phyloP scores from a whole-genome alignment of 2,797 vertebrate genomes.

The Squalus acanthias region DNA sequence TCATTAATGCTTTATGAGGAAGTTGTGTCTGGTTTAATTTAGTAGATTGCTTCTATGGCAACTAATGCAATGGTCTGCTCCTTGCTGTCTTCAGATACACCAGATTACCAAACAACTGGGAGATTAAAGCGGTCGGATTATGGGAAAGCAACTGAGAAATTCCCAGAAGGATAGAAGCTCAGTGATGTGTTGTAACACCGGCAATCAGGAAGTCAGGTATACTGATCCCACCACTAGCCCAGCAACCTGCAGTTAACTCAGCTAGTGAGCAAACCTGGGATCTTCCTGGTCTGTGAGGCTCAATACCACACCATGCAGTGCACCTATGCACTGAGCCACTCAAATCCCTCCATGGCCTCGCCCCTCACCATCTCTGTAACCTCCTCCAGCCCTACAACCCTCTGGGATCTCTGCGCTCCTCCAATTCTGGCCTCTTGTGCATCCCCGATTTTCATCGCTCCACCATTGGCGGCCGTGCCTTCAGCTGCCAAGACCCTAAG shows the following conservation, averaged over 20 bases:
- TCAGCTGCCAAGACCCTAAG: not conserved
- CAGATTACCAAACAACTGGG: too few relatives aligned
- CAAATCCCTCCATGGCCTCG: not conserved
- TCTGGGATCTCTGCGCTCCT: not conserved
- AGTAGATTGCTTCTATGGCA: not conserved
- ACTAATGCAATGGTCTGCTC: not conserved
- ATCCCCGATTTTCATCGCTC: not conserved
- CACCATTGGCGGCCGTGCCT: not conserved
- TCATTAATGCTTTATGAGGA: not conserved
- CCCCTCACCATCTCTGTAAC: too few relatives aligned
- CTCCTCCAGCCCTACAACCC: too few relatives aligned
- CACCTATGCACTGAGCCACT: not conserved
- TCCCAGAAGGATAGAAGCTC: not conserved
- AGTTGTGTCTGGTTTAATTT: not conserved
- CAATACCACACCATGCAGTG: not conserved
- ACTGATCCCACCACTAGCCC: not conserved
- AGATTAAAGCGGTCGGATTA: not conserved
- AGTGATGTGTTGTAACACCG: not conserved
- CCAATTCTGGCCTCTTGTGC: not conserved
- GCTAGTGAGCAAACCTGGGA: not conserved
- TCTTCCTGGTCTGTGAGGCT: not conserved
- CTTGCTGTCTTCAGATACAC: not conserved
- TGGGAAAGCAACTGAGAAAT: not conserved
- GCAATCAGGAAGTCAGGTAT: not conserved
- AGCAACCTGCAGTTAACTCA: too few relatives aligned